phyloP scores from a whole-genome alignment of 1,140 invertebrate species.

The Oreohelix idahoensis region DNA sequence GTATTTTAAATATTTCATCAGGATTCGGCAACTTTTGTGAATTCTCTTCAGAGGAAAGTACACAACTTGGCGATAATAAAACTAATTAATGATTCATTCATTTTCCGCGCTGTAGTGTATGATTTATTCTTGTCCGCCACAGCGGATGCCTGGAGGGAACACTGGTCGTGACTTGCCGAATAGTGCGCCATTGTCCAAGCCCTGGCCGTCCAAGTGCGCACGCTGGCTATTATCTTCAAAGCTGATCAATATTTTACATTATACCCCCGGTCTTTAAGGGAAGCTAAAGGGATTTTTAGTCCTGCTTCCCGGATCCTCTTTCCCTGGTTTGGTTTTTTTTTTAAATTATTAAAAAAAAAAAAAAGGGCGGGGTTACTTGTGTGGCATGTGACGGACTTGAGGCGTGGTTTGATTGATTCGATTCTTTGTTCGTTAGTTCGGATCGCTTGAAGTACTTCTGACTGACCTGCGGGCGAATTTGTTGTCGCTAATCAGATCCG shows the following conservation, averaged over 20 bases:
- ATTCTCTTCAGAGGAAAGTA: background rate
- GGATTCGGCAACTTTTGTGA: background rate
- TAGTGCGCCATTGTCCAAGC: background rate
- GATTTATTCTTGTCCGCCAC: background rate
- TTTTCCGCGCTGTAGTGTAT: background rate
- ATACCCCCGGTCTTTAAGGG: background rate
- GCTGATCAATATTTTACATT: slow-evolving; percentile 11
- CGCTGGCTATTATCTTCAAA: background rate
- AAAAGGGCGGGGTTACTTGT: background rate
- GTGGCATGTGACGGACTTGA: background rate
- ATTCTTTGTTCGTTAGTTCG: background rate
- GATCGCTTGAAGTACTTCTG: background rate
- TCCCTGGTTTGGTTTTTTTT: too few relatives aligned
- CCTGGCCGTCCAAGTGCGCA: background rate
- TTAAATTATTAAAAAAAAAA: background rate
- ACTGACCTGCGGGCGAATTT: background rate
- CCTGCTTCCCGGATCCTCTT: background rate
- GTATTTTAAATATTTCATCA: background rate
- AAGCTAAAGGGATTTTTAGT: background rate
- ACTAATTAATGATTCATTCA: background rate
- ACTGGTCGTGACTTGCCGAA: background rate
- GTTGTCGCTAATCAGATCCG: background rate
- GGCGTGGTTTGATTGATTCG: background rate
- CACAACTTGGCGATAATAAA: background rate
- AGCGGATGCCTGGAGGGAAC: background rate